Percentiles rank a stretch among this genome's conserved stretches.
Evolutionary conservation across 64 coral and sea anemone genomes (phyloP).

Genomic region (Montipora foliosa): DNA sequence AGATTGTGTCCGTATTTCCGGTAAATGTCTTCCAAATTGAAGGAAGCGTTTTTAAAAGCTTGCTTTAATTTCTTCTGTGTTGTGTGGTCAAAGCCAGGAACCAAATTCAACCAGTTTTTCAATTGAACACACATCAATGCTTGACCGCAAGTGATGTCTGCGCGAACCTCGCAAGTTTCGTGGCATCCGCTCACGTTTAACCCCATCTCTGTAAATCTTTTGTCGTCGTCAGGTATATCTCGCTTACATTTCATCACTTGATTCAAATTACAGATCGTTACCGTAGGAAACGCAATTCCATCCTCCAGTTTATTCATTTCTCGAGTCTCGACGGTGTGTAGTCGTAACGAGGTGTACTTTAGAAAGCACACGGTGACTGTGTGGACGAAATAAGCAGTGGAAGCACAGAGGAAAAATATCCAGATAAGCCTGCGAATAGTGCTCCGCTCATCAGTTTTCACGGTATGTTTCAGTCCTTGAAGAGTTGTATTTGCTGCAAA

Average conservation of each 20-base stretch:
- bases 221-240: constrained; percentile 27
- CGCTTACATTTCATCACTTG: constrained; percentile 38
- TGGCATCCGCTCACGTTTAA: constrained; percentile 48
- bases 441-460: background rate
- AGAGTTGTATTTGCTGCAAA: constrained; percentile 66
- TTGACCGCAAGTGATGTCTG: constrained; percentile 69
- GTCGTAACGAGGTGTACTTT: background rate
- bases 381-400: background rate
- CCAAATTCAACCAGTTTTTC: background rate
- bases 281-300: constrained; percentile 12
- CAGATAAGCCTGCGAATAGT: background rate
- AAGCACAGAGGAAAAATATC: constrained; percentile 5
- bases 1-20: constrained; percentile 49
- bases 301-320: background rate
- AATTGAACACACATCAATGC: constrained; percentile 32
- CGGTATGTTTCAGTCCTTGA: constrained; percentile 50
- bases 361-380: background rate
- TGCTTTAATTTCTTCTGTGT: background rate
- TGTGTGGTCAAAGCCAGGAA: background rate
- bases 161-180: constrained; percentile 20
- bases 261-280: constrained; percentile 59
- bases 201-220: constrained; percentile 29
- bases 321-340: background rate
- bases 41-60: background rate
- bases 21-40: constrained; percentile 22